Percentiles rank a stretch among this genome's conserved stretches.
Evolutionary conservation across 2,888 invertebrate species (phyloP).

Genomic region (Morinoia aosen): DNA sequence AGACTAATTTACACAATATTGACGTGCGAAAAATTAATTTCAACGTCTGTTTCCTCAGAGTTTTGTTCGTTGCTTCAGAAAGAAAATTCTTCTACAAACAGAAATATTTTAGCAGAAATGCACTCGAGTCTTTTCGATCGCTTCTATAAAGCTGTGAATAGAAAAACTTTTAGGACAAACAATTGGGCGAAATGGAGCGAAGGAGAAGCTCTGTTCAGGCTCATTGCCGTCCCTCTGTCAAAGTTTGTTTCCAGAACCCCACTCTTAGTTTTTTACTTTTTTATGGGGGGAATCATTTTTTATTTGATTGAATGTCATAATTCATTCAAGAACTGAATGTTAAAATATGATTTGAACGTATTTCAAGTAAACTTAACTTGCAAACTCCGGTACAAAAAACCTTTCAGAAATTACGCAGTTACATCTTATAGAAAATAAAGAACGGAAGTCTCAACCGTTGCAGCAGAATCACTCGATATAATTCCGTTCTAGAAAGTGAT

Average conservation of each 20-base stretch:
- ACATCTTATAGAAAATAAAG: neutral
- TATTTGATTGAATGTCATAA: neutral
- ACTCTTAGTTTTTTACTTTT: neutral
- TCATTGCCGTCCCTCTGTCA: slow-evolving; percentile 27
- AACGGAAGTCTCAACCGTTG: neutral
- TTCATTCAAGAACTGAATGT: neutral
- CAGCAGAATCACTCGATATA: neutral
- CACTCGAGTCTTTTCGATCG: neutral
- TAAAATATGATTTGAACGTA: neutral
- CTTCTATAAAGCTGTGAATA: neutral
- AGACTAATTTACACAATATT: neutral
- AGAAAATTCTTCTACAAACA: neutral
- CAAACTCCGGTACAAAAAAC: neutral
- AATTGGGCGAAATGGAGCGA: slow-evolving; percentile 1
- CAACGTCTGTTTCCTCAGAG: neutral
- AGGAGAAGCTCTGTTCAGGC: slow-evolving; percentile 24
- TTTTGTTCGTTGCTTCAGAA: neutral
- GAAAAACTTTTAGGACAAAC: neutral
- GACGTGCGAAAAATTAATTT: neutral
- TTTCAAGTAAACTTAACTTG: neutral
- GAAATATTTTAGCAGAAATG: neutral
- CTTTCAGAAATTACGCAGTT: neutral
- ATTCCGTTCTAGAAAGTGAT: neutral
- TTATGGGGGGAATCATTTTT: neutral
- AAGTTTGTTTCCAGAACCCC: neutral